phyloP scores from a whole-genome alignment of 2,888 invertebrate genomes.

The Monoplex corrugatus region DNA sequence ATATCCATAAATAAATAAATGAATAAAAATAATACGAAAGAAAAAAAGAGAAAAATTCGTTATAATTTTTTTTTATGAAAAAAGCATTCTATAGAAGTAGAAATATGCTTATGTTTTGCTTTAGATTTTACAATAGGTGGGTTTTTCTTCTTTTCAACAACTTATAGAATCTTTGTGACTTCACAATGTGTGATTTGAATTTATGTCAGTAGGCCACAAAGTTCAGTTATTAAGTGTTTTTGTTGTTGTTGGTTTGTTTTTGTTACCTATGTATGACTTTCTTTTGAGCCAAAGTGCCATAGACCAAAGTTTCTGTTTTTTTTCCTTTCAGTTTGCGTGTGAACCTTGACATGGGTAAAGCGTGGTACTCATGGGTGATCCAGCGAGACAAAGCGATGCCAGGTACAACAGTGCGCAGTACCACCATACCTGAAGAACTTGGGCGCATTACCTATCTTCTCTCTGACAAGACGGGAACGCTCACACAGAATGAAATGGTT shows the following conservation, averaged over 20 bases:
- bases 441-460: constrained; percentile 98
- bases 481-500: constrained; percentile 99
- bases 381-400: constrained; percentile 95
- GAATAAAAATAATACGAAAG: too few species aligned
- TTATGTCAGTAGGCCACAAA: too few species aligned
- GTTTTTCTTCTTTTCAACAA: neutral
- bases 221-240: too few species aligned
- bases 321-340: constrained; percentile 90
- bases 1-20: too few species aligned
- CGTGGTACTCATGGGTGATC: constrained; percentile 98
- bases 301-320: neutral
- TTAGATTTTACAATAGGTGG: too few species aligned
- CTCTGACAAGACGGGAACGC: constrained; percentile 98
- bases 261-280: too few species aligned
- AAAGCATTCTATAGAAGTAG: too few species aligned
- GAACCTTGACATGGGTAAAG: constrained; percentile 99
- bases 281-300: too few species aligned
- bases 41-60: too few species aligned
- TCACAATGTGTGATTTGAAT: neutral
- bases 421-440: constrained; percentile 98
- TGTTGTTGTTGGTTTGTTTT: neutral
- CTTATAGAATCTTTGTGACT: neutral
- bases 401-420: constrained; percentile 97
- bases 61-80: too few species aligned
- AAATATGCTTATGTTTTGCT: too few species aligned